Evolutionary conservation across 2,797 vertebrate genomes (phyloP), one percentile per base, ranked within the genome.

Genomic region (Neostethus bicornis): DNA sequence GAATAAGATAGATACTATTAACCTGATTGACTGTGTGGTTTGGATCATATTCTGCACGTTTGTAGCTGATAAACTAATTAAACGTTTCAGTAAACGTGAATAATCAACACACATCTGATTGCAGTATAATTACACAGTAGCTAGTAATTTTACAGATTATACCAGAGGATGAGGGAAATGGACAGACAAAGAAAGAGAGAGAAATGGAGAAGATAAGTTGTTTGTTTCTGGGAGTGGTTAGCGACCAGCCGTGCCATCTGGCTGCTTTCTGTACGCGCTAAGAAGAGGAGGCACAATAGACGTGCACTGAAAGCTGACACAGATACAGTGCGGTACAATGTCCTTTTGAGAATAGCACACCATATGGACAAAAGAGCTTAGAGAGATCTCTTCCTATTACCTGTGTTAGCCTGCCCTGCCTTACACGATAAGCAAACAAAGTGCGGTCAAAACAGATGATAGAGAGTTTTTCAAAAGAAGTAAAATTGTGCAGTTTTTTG

Each of bases 141-240:
- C 46, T 64, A 49, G 46, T 59, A 47, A 54, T 38, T 17, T 51
- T 31, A 42, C 59, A 83, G 78, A 80, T 86, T 89, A 82, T 4
- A 32, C 51, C 73, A 35, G 35, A 55, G 68, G 70, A 60, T 20
- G 38, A 57, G 54, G n/a, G 67, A 77, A 79, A 79, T 73, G 84
- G 49, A 63, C 43, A 50, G 58, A 51, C 52, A n/a, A 50, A 61
- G 49, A 9, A 3, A 68, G 51, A 38, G 48, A 49, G 51, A 46
- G 58, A 21, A 44, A 39, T 51, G 23, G 43, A 59, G 61, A 61
- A 54, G 72, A 65, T 81, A 75, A 79, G 83, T 79, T 88, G 85
- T 89, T 87, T 89, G 85, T 75, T 77, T 44, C 50, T 75, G 80
- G 83, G 82, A 61, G 75, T 75, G 78, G 75, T 70, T 63, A 73